Base-by-base conservation (phyloP, 1,140 invertebrate species). In the Sweltsa coloradensis region DNA sequence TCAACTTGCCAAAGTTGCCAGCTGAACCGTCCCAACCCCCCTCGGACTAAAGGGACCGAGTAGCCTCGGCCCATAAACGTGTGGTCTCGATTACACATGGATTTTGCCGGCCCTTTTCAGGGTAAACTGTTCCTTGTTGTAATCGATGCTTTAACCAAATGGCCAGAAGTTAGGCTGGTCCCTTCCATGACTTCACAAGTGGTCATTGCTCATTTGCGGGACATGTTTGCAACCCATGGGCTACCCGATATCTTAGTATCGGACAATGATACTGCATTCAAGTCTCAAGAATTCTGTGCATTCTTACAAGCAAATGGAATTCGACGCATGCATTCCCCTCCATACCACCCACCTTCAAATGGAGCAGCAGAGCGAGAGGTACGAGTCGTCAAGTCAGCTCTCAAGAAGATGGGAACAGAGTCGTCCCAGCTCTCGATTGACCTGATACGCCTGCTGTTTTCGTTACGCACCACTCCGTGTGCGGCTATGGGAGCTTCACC, bases 11-110 rank as follows among this genome's bases (percentile, higher is more conserved):
- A 50, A 9, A 19, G 36, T 5, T 66, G 63, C 49, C 37, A 42
- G 24, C 37, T 31, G 34, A 51, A 46, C 47, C 34, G 39, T 41
- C 49, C 34, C 34, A 14, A 21, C 41, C 22, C 47, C 34, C 21
- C 22, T 26, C 50, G 47, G 41, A 22, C 59, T 51, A 11, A 14
- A 21, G 42, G 49, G 44, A 47, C 55, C 41, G 53, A 54, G 16
- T 65, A 60, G 59, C 34, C 47, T n/a, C 51, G 50, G 34, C 47
- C 60, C 6, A 53, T 43, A 19, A 39, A 39, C 9, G 55, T 53
- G 7, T 67, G 59, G 56, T 41, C 57, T 11, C 47, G 60, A 22
- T n/a, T 62, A 3, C 63, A 65, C 46, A 44, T 60, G 11, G 64
- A 65, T 47, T 60, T 56, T 53, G 60, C 58, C 11, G 59, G 59